Conservation (phyloP, 53 echinoderm and acorn worm species). For the Mesocentrotus franciscanus region DNA sequence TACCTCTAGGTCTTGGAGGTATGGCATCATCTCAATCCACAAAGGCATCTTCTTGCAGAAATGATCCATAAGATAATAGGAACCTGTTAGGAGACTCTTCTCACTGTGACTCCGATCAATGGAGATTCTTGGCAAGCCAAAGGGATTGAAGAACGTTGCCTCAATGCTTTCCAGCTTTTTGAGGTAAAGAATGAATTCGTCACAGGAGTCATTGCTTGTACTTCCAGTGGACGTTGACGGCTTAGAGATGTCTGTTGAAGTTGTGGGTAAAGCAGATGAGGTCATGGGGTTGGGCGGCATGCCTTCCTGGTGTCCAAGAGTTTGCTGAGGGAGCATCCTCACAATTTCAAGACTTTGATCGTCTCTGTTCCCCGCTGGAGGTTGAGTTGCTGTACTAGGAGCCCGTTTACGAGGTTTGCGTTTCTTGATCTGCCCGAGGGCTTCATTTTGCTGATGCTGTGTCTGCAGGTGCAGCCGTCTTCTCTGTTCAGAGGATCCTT, state of each 20-base stretch:
- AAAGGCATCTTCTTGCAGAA: constrained; percentile 66
- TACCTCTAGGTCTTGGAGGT: constrained; percentile 83
- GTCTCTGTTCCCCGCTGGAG: background rate
- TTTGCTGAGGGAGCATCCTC: background rate
- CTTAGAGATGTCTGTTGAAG: background rate
- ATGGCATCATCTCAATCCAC: constrained; percentile 78
- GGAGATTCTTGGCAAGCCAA: constrained; percentile 66
- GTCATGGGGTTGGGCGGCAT: background rate
- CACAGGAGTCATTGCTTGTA: background rate
- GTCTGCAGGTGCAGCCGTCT: constrained; percentile 63
- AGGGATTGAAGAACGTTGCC: constrained; percentile 57
- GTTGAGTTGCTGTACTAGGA: constrained; percentile 19
- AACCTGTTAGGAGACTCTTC: constrained; percentile 62
- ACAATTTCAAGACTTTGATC: background rate
- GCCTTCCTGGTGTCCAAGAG: background rate
- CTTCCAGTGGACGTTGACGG: background rate
- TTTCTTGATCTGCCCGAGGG: constrained; percentile 46
- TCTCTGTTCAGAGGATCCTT: constrained; percentile 85
- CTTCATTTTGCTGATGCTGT: constrained; percentile 49
- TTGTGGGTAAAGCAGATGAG: background rate
- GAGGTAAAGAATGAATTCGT: background rate
- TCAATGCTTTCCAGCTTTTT: constrained; percentile 62
- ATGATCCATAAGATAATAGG: constrained; percentile 80
- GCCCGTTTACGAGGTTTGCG: constrained; percentile 48
- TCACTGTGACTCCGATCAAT: constrained; percentile 39